Conservation (phyloP, 2,113 vertebrate species). For the Plectropomus leopardus region DNA sequence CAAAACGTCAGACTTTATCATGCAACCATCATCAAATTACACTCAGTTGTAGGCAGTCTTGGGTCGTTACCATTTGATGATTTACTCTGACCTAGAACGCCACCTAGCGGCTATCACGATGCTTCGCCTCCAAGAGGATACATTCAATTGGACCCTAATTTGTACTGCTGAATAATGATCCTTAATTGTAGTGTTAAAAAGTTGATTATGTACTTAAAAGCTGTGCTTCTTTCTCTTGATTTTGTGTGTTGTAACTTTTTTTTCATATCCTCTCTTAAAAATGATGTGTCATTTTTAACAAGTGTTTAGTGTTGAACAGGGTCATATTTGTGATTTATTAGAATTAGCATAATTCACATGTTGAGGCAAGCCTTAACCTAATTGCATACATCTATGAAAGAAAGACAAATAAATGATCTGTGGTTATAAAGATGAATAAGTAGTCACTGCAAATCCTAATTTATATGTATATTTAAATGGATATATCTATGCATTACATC, state of each 20-base stretch:
- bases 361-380: not conserved
- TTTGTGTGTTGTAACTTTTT: conserved; percentile 5
- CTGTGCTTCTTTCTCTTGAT: conserved; percentile 10
- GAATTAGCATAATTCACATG: too few species aligned
- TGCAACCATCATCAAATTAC: conserved; percentile 75
- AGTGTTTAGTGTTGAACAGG: not conserved
- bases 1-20: conserved; percentile 74
- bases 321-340: not conserved
- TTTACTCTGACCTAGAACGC: conserved; percentile 76
- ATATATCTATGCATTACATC: not conserved
- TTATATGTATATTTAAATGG: conserved; percentile 11
- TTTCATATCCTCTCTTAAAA: conserved; percentile 24
- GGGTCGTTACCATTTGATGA: conserved; percentile 39
- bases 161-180: conserved; percentile 13
- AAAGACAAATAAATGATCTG: not conserved
- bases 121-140: conserved; percentile 42
- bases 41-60: conserved; percentile 56
- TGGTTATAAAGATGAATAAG: not conserved
- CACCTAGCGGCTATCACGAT: conserved; percentile 75
- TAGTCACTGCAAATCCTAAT: not conserved
- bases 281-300: conserved; percentile 38
- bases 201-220: conserved; percentile 41
- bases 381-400: not conserved
- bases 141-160: conserved; percentile 44
- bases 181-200: conserved; percentile 12